phyloP scores from a whole-genome alignment of 2,797 vertebrate genomes.

The Sebastolobus alascanus region DNA sequence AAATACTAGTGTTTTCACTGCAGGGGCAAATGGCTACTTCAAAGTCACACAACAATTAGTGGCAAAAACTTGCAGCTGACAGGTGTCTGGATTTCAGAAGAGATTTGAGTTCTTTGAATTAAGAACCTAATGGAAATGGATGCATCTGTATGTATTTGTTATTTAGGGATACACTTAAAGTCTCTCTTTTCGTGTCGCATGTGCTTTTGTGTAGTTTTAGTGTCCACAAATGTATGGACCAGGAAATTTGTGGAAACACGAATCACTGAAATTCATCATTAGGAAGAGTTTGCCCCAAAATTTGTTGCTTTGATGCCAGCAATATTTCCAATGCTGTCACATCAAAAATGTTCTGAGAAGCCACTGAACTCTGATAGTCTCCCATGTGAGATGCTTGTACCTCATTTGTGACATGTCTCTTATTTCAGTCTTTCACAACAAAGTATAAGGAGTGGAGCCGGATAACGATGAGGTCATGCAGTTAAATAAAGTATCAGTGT shows the following conservation, averaged over 20 bases:
- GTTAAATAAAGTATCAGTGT: slow-evolving; percentile 58
- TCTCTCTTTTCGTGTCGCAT: not conserved
- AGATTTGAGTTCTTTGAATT: slow-evolving; percentile 25
- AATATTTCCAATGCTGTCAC: slow-evolving; percentile 76
- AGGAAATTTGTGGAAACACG: not conserved
- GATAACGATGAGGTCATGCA: slow-evolving; percentile 68
- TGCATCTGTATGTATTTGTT: not conserved
- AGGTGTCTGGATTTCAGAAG: slow-evolving; percentile 37
- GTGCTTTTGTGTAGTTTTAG: not conserved
- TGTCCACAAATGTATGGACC: slow-evolving; percentile 10
- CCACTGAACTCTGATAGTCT: slow-evolving; percentile 68
- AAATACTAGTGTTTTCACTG: slow-evolving; percentile 14
- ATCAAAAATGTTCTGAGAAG: slow-evolving; percentile 77
- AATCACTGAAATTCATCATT: slow-evolving; percentile 54
- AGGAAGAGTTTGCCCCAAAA: slow-evolving; percentile 59
- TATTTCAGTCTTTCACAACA: slow-evolving; percentile 66
- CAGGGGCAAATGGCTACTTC: slow-evolving; percentile 24
- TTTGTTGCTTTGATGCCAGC: slow-evolving; percentile 71
- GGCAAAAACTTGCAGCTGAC: slow-evolving; percentile 27
- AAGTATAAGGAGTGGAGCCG: slow-evolving; percentile 25
- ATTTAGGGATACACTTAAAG: not conserved
- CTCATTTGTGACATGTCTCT: slow-evolving; percentile 72
- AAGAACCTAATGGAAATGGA: slow-evolving; percentile 22
- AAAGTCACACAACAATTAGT: slow-evolving; percentile 10
- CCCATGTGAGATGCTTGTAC: slow-evolving; percentile 68